A percentile compares a stretch with the other conserved stretches of the same genome.
These are phyloP conservation scores for Pollenia labialis DNA, from an alignment of 2,888 invertebrate species.

Conservation along the genomic window DNA sequence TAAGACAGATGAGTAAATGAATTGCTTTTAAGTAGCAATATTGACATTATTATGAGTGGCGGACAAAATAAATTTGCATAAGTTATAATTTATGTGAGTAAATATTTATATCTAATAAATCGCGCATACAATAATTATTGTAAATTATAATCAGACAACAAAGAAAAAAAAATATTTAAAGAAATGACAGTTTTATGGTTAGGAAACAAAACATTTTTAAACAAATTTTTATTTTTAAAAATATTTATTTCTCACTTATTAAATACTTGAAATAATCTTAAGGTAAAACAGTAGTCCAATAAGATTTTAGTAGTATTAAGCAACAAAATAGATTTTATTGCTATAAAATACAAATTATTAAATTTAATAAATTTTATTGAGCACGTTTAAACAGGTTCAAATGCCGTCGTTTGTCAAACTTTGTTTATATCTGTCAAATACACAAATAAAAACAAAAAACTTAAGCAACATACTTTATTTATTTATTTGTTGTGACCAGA, in stretches of 20 bases:
- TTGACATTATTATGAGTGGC: conserved; percentile 7
- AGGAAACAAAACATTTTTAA: neutral
- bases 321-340: neutral
- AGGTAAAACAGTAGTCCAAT: too few relatives aligned
- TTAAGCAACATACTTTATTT: conserved; percentile 1
- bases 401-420: neutral
- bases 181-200: neutral
- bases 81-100: neutral
- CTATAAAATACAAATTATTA: neutral
- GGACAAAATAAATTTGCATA: neutral
- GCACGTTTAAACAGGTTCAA: neutral
- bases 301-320: neutral
- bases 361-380: neutral
- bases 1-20: neutral
- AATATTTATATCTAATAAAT: neutral
- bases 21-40: conserved; percentile 17
- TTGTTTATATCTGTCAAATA: neutral
- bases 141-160: too few relatives aligned
- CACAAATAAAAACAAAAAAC: neutral
- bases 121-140: neutral
- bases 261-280: too few relatives aligned
- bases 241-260: too few relatives aligned
- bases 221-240: neutral
- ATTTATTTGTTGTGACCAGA: neutral
- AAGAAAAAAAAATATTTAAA: neutral